A percentile compares a stretch with the other conserved stretches of the same genome.
Conservation (phyloP, 2,888 invertebrate genomes). For the Ophonus ardosiacus region DNA sequence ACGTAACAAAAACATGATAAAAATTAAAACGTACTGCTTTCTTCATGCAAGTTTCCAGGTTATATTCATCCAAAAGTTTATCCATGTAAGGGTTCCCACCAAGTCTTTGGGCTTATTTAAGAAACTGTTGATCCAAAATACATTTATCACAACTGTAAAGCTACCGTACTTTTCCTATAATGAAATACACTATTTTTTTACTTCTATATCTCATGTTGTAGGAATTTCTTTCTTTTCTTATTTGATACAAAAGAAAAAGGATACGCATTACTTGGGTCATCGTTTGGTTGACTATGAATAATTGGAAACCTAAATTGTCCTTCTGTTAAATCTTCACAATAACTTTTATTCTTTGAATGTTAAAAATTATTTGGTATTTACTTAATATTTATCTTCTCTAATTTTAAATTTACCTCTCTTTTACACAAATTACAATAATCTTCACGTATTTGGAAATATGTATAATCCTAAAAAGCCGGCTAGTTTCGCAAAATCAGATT, state of each 20-base stretch:
- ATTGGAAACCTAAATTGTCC: slow-evolving; percentile 99
- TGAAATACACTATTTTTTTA: slow-evolving; percentile 95
- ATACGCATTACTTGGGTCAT: slow-evolving; percentile 91
- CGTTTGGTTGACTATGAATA: slow-evolving; percentile 89
- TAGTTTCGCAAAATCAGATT: slow-evolving; percentile 89
- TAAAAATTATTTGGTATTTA: slow-evolving; percentile 77
- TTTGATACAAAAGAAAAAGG: slow-evolving; percentile 80
- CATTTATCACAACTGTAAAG: slow-evolving; percentile 87
- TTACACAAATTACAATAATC: slow-evolving; percentile 95
- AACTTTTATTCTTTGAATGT: slow-evolving; percentile 96
- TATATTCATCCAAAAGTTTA: slow-evolving; percentile 80
- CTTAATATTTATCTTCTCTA: background rate
- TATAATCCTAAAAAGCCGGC: slow-evolving; percentile 93
- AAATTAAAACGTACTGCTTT: background rate
- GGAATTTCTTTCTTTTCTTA: slow-evolving; percentile 90
- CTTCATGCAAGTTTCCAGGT: slow-evolving; percentile 56
- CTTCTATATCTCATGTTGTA: slow-evolving; percentile 91
- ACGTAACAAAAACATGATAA: slow-evolving; percentile 25
- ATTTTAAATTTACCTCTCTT: slow-evolving; percentile 84
- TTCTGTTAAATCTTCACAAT: slow-evolving; percentile 97
- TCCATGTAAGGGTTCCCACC: slow-evolving; percentile 91
- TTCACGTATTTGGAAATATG: slow-evolving; percentile 97
- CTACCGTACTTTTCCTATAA: slow-evolving; percentile 92
- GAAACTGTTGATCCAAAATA: slow-evolving; percentile 85
- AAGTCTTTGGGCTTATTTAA: slow-evolving; percentile 85